These are phyloP conservation scores for Diachasma alloeum DNA, from an alignment of 1,140 invertebrate species.

Conservation along the genomic window DNA sequence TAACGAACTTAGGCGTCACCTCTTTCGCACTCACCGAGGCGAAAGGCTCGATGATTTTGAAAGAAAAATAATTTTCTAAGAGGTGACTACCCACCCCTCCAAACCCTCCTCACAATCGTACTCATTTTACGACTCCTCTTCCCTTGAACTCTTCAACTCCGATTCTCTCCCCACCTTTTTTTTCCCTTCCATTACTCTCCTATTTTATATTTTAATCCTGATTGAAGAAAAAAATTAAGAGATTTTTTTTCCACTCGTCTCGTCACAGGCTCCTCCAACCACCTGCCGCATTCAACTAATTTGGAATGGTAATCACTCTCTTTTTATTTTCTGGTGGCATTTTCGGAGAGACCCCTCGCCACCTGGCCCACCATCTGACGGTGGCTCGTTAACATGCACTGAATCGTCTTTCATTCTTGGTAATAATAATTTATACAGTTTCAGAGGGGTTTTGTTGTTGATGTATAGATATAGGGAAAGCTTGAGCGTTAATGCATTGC, in stretches of 20 bases:
- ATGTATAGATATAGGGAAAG: not conserved
- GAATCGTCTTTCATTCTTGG: constrained; percentile 1
- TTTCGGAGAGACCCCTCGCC: not conserved
- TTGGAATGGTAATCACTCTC: constrained; percentile 30
- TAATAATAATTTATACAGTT: constrained; percentile 8
- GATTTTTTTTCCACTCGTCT: not conserved
- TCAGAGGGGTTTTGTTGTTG: not conserved
- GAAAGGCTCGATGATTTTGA: constrained; percentile 57
- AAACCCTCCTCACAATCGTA: constrained; percentile 23
- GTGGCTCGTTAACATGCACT: constrained; percentile 30
- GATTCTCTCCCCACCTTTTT: not conserved
- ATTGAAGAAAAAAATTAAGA: not conserved
- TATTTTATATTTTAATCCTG: constrained; percentile 7
- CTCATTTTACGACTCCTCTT: constrained; percentile 13
- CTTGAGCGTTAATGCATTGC: constrained; percentile 13
- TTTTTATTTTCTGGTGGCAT: constrained; percentile 7
- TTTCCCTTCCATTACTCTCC: not conserved
- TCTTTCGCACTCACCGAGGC: constrained; percentile 41
- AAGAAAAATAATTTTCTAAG: constrained; percentile 63
- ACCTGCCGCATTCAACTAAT: constrained; percentile 17
- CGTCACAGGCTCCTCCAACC: not conserved
- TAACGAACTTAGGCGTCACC: constrained; percentile 58
- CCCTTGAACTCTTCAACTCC: constrained; percentile 2
- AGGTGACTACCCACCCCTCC: constrained; percentile 17
- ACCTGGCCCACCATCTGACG: constrained; percentile 24